Conservation (phyloP, 2,113 vertebrate genomes). For the Aphyosemion australe region DNA sequence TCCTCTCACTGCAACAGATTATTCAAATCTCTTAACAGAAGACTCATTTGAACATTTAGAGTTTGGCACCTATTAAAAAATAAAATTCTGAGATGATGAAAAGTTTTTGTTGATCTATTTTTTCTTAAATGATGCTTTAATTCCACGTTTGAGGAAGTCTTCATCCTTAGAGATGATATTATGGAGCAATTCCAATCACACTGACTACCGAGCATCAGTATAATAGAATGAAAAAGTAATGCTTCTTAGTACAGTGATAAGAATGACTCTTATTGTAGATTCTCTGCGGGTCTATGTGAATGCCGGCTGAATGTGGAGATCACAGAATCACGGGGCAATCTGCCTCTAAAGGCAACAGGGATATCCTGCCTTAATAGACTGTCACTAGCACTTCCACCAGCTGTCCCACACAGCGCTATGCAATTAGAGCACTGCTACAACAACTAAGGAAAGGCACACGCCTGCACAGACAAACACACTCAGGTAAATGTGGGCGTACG, state of each 20-base stretch:
- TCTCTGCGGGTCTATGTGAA: constrained; percentile 49
- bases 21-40: no score
- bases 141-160: background rate
- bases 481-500: constrained; percentile 20
- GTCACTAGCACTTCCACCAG: constrained; percentile 75
- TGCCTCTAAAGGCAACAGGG: constrained; percentile 76
- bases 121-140: no score
- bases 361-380: constrained; percentile 80
- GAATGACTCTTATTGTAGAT: constrained; percentile 44
- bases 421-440: constrained; percentile 74
- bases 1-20: no score
- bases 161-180: background rate
- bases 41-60: no score
- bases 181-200: background rate
- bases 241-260: constrained; percentile 26
- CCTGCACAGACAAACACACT: constrained; percentile 37
- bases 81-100: no score
- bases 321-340: constrained; percentile 75
- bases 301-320: constrained; percentile 60
- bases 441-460: constrained; percentile 57
- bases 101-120: no score
- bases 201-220: background rate
- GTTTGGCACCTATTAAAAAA: no score
- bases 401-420: constrained; percentile 73
- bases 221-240: constrained; percentile 2